A percentile compares a stretch with the other conserved stretches of the same genome.
phyloP scores from a whole-genome alignment of 1,140 invertebrate genomes.

The Pseudoatta argentina region DNA sequence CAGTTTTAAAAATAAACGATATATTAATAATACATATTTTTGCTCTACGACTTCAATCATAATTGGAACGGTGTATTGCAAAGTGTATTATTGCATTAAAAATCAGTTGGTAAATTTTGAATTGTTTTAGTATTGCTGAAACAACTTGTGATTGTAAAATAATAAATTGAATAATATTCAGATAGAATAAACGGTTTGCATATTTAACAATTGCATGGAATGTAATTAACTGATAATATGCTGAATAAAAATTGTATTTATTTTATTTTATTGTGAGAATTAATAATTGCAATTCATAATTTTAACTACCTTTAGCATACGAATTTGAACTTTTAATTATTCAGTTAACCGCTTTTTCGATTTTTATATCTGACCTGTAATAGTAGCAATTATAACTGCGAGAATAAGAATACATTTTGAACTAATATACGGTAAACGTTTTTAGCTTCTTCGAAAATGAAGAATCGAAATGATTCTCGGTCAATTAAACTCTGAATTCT shows the following conservation, averaged over 20 bases:
- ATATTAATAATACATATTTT: neutral
- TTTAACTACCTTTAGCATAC: neutral
- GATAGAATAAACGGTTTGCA: neutral
- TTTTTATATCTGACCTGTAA: conserved; percentile 11
- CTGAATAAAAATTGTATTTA: neutral
- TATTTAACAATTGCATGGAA: neutral
- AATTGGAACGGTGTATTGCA: neutral
- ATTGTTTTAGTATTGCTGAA: neutral
- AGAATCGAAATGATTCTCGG: conserved; percentile 24
- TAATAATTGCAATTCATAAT: conserved; percentile 17
- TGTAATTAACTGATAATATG: conserved; percentile 16
- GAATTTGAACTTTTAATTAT: conserved; percentile 34
- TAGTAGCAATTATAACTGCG: neutral
- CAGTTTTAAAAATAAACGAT: neutral
- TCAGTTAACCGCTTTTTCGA: neutral
- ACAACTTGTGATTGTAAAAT: neutral
- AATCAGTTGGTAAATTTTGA: neutral
- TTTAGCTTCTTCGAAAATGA: conserved; percentile 25
- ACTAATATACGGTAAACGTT: neutral
- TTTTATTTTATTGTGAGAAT: conserved; percentile 28
- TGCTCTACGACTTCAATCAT: neutral
- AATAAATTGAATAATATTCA: conserved; percentile 35
- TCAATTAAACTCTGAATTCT: conserved; percentile 12
- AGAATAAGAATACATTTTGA: neutral
- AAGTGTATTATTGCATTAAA: neutral